Conservation (phyloP, 53 echinoderm and acorn worm genomes). For the Antedon mediterranea region DNA sequence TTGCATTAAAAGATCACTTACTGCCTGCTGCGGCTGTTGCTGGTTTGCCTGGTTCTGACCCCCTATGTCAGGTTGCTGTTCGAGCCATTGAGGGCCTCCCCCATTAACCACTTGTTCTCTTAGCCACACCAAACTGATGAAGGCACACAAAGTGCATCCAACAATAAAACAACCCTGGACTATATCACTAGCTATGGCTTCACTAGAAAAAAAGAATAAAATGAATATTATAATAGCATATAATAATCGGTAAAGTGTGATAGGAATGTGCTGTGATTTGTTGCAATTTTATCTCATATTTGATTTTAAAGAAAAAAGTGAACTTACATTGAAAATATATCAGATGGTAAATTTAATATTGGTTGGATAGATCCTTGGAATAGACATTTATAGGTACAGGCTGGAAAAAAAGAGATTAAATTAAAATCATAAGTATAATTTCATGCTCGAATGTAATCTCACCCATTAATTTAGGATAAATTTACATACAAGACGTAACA, state of each 20-base stretch:
- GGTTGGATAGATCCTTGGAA: conserved; percentile 71
- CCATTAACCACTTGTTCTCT: conserved; percentile 91
- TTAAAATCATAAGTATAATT: no score
- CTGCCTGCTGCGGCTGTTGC: not conserved
- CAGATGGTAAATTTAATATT: conserved; percentile 60
- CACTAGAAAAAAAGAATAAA: conserved; percentile 38
- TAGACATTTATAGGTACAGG: conserved; percentile 80
- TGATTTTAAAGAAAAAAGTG: not conserved
- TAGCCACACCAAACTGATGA: conserved; percentile 83
- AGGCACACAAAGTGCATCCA: conserved; percentile 87
- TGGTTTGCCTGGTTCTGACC: not conserved
- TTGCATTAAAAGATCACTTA: not conserved
- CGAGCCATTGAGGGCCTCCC: conserved; percentile 90
- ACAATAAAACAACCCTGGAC: conserved; percentile 89
- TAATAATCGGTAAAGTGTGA: no score
- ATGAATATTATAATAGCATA: no score
- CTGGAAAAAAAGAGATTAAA: conserved; percentile 15
- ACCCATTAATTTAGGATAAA: no score
- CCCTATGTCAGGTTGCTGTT: conserved; percentile 24
- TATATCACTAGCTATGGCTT: conserved; percentile 67
- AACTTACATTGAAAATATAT: conserved; percentile 86
- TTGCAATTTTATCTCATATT: no score
- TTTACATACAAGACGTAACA: no score
- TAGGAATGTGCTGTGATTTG: no score
- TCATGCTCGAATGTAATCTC: no score